Evolutionary conservation across 2,888 invertebrate species (phyloP), one percentile per base, ranked within the genome.

Genomic region (Sarcophaga variegata): DNA sequence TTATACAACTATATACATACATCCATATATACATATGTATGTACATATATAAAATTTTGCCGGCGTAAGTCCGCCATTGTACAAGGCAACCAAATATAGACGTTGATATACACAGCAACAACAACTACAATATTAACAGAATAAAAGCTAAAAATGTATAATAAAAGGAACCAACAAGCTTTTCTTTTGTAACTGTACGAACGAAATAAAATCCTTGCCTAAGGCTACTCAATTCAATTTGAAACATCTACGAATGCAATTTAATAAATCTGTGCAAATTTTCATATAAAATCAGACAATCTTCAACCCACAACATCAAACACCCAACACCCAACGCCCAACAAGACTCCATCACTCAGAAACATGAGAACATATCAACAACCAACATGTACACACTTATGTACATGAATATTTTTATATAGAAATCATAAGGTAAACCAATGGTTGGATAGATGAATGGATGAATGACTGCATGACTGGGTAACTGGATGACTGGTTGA

Each of bases 181-280:
- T 71, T 66, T 49, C 37, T 37, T 37, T 37, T 37, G 37, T 37
- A 37, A 37, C 8, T 37, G 82, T 64, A 75, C 64, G 80, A 88
- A 86, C 76, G 74, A 84, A 88, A 85, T 76, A 60, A 82, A 88
- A 85, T 88, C 88, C 83, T 79, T 64, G 88, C 88, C 88, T 81
- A 81, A 84, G 88, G 88, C 88, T 66, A 86, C 89, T 90, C 90
- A 89, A 92, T 91, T 90, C 90, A 92, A 92, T 92, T 92, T 92
- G 90, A 92, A 92, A 91, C 91, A 90, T 91, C 92, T 91, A 90
- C 90, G 90, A 92, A 91, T 92, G 91, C 92, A 92, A 92, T 92
- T 92, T 91, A 91, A 91, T 92, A 92, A 92, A 92, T 91, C 91
- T 91, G 91, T 90, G 91, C 89, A 76, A 83, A 77, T 85, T 85